phyloP scores from a whole-genome alignment of 2,113 vertebrate genomes.

The Emydura subglobosa region DNA sequence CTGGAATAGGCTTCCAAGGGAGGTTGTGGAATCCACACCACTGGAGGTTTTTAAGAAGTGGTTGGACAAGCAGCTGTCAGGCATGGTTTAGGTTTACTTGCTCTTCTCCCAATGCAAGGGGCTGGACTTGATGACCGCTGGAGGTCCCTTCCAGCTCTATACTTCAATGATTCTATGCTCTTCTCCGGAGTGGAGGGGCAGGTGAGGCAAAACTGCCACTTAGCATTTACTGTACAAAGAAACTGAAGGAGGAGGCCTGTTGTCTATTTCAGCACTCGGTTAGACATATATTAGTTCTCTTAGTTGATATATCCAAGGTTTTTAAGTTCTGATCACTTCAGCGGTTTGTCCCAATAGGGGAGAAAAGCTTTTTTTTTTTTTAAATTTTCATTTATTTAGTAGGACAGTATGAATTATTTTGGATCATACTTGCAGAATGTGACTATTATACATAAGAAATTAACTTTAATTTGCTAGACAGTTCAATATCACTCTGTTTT shows the following conservation, averaged over 20 bases:
- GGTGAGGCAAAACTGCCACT: too few relatives aligned
- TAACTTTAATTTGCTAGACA: neutral
- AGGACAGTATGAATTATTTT: neutral
- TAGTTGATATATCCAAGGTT: neutral
- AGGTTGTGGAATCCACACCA: neutral
- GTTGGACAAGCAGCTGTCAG: neutral
- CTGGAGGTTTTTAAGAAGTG: neutral
- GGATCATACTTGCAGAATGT: rapidly evolving
- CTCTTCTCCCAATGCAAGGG: neutral
- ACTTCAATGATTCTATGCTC: neutral
- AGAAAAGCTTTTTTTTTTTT: neutral
- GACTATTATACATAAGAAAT: neutral
- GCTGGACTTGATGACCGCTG: neutral
- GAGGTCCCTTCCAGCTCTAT: neutral
- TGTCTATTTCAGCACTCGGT: neutral
- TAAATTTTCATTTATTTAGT: too few relatives aligned
- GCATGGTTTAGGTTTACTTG: neutral
- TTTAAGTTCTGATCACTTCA: neutral
- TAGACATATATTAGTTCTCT: neutral
- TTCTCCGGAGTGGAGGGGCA: neutral
- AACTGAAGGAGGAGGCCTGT: neutral
- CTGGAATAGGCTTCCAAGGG: neutral
- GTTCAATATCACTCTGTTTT: neutral
- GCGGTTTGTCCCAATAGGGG: neutral
- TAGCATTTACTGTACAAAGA: neutral